phyloP scores from a whole-genome alignment of 2,888 invertebrate genomes.

The Eucriotettix oculatus region DNA sequence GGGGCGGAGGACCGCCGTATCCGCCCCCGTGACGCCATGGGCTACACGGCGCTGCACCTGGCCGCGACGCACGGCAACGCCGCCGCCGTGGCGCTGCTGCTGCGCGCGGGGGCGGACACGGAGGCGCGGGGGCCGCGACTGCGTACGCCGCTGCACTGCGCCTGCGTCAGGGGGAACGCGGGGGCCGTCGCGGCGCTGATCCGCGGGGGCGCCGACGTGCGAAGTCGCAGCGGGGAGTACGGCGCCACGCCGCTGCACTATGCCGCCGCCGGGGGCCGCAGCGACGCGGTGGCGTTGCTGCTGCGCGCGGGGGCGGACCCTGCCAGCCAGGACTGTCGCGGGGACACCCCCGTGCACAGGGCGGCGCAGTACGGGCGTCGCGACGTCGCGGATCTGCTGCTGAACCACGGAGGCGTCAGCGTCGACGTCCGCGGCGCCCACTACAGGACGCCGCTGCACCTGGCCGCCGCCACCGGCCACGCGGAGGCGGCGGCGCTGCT shows the following conservation, averaged over 20 bases:
- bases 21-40: background rate
- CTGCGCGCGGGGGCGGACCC: background rate
- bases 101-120: background rate
- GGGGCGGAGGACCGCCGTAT: too few species aligned
- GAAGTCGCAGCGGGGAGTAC: background rate
- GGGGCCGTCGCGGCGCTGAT: background rate
- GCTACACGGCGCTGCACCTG: background rate
- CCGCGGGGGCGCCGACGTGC: background rate
- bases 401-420: too few species aligned
- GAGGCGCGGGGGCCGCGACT: background rate
- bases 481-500: too few species aligned
- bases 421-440: too few species aligned
- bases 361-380: too few species aligned
- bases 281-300: background rate
- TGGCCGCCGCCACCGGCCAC: too few species aligned
- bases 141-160: background rate
- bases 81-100: background rate
- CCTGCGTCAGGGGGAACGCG: background rate
- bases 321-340: too few species aligned
- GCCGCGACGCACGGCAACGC: background rate
- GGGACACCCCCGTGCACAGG: too few species aligned
- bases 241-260: background rate
- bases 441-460: too few species aligned
- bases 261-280: background rate
- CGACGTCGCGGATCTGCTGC: too few species aligned